Evolutionary conservation across 2,888 invertebrate species (phyloP).

Genomic region (Nomada fabriciana): DNA sequence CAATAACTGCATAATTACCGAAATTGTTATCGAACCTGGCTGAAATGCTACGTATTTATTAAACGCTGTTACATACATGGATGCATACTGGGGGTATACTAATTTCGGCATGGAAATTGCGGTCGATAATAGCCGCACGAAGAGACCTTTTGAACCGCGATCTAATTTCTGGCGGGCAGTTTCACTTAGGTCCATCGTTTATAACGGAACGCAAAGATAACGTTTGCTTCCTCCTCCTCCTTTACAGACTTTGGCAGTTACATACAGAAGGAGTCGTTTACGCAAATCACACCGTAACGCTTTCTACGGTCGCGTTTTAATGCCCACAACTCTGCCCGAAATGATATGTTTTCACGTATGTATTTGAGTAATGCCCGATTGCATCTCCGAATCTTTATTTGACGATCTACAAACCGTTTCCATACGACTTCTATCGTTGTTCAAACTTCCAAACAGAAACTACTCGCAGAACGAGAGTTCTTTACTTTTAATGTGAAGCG

Average conservation of each 20-base stretch:
- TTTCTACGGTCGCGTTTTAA: slow-evolving; percentile 6
- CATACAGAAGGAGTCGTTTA: slow-evolving; percentile 48
- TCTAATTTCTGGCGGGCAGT: slow-evolving; percentile 62
- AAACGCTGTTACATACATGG: background rate
- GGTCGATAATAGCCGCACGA: background rate
- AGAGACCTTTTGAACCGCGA: slow-evolving; percentile 38
- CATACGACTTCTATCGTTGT: too few species aligned
- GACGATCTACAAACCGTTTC: too few species aligned
- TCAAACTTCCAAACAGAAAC: too few species aligned
- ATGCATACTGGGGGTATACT: background rate
- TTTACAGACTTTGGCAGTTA: slow-evolving; percentile 32
- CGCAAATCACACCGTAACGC: slow-evolving; percentile 48
- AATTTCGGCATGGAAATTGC: background rate
- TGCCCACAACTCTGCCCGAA: background rate
- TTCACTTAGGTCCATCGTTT: slow-evolving; percentile 49
- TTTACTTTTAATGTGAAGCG: too few species aligned
- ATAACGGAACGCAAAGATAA: slow-evolving; percentile 15
- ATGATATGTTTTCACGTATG: background rate
- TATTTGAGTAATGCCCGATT: too few species aligned
- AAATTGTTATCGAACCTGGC: background rate
- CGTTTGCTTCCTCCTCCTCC: slow-evolving; percentile 14
- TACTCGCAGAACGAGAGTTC: too few species aligned
- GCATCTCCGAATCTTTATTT: too few species aligned
- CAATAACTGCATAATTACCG: background rate
- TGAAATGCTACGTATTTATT: background rate